These are phyloP conservation scores for Cheilosia urbana DNA, from an alignment of 2,888 invertebrate genomes.

Conservation along the genomic window DNA sequence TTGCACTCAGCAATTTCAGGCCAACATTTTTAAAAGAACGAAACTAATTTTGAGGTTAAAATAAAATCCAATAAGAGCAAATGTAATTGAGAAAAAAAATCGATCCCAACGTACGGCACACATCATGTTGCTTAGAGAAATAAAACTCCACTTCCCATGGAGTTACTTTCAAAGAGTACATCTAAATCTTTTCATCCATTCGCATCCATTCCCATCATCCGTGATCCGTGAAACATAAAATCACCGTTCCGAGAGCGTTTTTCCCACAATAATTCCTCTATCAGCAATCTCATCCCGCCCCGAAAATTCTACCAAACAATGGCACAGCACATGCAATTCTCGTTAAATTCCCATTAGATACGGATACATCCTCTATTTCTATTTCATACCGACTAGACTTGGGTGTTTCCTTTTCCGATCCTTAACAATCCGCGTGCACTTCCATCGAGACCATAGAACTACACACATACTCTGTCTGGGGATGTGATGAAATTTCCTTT, in stretches of 20 bases:
- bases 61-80: no score
- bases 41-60: no score
- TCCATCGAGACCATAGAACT: constrained; percentile 15
- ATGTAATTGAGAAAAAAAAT: no score
- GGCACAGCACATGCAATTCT: constrained; percentile 64
- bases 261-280: constrained; percentile 59
- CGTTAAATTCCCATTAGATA: constrained; percentile 74
- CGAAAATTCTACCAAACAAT: constrained; percentile 41
- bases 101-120: neutral
- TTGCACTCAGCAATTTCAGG: no score
- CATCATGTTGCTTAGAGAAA: neutral
- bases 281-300: constrained; percentile 42
- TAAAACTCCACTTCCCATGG: neutral
- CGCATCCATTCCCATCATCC: neutral
- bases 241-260: constrained; percentile 28
- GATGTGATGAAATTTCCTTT: constrained; percentile 39
- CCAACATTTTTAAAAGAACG: no score
- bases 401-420: constrained; percentile 59
- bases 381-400: constrained; percentile 9
- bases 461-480: neutral
- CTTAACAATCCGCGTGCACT: constrained; percentile 19
- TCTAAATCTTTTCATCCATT: neutral
- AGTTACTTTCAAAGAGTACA: neutral
- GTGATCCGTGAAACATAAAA: constrained; percentile 11
- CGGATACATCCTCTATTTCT: constrained; percentile 42